Evolutionary conservation across 2,797 vertebrate genomes (phyloP).

Genomic region (Peromyscus nudipes): DNA sequence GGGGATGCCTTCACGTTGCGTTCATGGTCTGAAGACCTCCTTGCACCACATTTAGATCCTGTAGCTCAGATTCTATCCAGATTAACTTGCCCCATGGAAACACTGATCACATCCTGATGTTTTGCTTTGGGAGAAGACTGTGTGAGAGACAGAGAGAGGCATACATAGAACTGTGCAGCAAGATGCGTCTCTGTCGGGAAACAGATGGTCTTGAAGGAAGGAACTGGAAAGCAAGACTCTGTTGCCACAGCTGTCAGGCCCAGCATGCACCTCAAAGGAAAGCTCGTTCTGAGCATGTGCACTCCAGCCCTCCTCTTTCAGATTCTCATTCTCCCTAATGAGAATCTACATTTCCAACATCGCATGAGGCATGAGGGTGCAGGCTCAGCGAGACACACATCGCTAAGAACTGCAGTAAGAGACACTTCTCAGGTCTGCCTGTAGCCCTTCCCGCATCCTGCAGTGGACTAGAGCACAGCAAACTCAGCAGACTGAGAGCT

Average conservation of each 20-base stretch:
- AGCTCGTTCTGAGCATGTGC: slow-evolving; percentile 44
- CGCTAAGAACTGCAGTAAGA: not conserved
- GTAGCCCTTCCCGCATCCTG: accelerated
- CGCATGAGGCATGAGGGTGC: not conserved
- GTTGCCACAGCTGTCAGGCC: slow-evolving; percentile 29
- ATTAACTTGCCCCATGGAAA: not conserved
- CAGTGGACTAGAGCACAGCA: accelerated
- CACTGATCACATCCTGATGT: not conserved
- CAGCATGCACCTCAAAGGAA: not conserved
- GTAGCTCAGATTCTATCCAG: not conserved
- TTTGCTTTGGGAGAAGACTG: not conserved
- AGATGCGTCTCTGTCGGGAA: not conserved
- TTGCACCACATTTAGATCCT: not conserved
- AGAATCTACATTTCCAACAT: slow-evolving; percentile 61
- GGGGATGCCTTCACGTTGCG: accelerated
- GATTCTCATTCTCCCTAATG: slow-evolving; percentile 70
- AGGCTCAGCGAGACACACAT: not conserved
- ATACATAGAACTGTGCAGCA: not conserved
- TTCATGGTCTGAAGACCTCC: not conserved
- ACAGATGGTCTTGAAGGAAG: slow-evolving; percentile 20
- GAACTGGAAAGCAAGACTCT: accelerated
- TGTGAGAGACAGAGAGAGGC: not conserved
- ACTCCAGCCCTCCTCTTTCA: slow-evolving; percentile 22
- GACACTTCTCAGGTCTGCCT: not conserved
- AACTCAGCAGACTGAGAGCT: not conserved